phyloP scores from a whole-genome alignment of 2,888 invertebrate genomes.

The Corythucha ciliata region DNA sequence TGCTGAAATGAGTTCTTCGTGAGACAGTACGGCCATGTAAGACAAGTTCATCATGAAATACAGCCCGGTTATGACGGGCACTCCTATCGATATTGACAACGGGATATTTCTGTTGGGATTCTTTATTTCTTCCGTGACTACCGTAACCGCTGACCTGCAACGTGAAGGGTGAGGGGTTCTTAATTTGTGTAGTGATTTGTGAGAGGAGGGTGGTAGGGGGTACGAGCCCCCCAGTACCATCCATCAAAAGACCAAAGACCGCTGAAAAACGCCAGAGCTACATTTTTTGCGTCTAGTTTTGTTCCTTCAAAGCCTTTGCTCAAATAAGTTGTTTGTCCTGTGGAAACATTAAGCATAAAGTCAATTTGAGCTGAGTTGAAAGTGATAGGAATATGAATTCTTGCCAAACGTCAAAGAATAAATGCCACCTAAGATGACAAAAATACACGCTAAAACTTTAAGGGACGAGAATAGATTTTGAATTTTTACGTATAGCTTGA shows the following conservation, averaged over 20 bases:
- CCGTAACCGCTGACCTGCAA: slow-evolving; percentile 57
- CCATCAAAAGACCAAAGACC: slow-evolving; percentile 83
- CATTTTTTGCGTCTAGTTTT: slow-evolving; percentile 51
- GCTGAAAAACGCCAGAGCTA: slow-evolving; percentile 71
- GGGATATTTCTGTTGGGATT: slow-evolving; percentile 67
- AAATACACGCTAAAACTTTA: slow-evolving; percentile 65
- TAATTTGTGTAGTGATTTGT: too few species aligned
- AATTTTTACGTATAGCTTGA: slow-evolving; percentile 66
- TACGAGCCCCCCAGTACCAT: too few species aligned
- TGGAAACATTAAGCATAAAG: too few species aligned
- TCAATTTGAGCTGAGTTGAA: too few species aligned
- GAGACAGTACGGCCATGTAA: slow-evolving; percentile 71
- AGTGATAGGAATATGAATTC: too few species aligned
- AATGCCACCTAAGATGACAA: slow-evolving; percentile 66
- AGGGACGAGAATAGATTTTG: slow-evolving; percentile 72
- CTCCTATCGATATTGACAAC: slow-evolving; percentile 66
- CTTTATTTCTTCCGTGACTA: slow-evolving; percentile 66
- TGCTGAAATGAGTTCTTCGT: slow-evolving; percentile 60
- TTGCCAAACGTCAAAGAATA: too few species aligned
- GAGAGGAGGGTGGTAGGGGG: too few species aligned
- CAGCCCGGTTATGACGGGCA: slow-evolving; percentile 67
- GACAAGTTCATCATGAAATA: slow-evolving; percentile 78
- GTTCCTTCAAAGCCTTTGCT: slow-evolving; percentile 60
- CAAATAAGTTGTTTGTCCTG: slow-evolving; percentile 56
- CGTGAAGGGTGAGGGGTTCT: too few species aligned